Conservation (phyloP, 2,113 vertebrate genomes). For the Pipa parva region DNA sequence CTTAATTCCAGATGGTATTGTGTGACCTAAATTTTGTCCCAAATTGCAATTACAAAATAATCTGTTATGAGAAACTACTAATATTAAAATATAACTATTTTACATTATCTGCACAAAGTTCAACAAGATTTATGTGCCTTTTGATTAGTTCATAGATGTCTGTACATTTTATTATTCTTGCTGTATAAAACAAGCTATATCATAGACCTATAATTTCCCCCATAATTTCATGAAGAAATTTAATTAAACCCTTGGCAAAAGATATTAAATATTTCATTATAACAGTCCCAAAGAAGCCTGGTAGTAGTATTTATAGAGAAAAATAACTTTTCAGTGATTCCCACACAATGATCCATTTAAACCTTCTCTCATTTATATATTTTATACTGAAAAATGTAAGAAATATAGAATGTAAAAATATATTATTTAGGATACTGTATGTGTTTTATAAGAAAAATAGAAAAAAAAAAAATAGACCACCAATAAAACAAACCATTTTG, state of each 20-base stretch:
- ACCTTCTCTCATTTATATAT: too few relatives aligned
- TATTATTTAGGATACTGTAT: too few relatives aligned
- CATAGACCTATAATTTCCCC: background rate
- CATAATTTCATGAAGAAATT: background rate
- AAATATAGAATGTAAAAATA: too few relatives aligned
- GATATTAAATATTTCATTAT: background rate
- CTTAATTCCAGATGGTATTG: too few relatives aligned
- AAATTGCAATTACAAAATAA: background rate
- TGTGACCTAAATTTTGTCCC: background rate
- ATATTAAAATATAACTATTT: background rate
- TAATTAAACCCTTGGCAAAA: background rate
- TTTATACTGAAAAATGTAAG: too few relatives aligned
- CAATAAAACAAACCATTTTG: too few relatives aligned
- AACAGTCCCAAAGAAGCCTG: background rate
- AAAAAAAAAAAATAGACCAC: too few relatives aligned
- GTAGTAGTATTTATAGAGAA: background rate
- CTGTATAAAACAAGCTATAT: background rate
- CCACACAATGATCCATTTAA: too few relatives aligned
- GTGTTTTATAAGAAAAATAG: too few relatives aligned
- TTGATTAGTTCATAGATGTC: background rate
- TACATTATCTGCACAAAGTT: background rate
- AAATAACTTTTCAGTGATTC: too few relatives aligned
- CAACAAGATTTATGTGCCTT: background rate
- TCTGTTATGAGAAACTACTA: background rate
- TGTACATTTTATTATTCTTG: background rate